These are phyloP conservation scores for Podargus strigoides DNA, from an alignment of 2,797 vertebrate genomes.

Conservation along the genomic window DNA sequence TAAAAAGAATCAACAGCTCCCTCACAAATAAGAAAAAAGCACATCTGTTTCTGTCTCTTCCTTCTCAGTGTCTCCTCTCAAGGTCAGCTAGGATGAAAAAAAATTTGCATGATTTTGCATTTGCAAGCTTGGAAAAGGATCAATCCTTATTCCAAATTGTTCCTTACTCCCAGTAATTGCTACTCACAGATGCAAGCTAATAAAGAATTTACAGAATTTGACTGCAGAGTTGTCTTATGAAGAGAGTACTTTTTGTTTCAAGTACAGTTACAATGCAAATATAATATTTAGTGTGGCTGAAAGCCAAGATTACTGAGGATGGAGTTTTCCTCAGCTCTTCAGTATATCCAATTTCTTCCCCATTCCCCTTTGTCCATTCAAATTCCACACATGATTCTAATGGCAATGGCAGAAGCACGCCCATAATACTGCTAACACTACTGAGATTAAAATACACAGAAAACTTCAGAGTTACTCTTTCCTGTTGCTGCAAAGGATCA, in stretches of 20 bases:
- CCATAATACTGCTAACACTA: background rate
- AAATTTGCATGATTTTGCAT: background rate
- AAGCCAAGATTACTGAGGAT: background rate
- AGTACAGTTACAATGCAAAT: background rate
- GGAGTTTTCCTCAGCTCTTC: background rate
- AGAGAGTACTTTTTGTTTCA: background rate
- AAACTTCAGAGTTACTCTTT: background rate
- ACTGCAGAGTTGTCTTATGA: background rate
- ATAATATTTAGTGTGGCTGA: background rate
- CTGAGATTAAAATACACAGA: background rate
- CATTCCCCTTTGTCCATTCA: background rate
- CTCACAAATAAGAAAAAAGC: background rate
- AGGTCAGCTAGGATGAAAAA: background rate
- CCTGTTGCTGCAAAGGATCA: background rate
- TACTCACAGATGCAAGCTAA: background rate
- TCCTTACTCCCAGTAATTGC: background rate
- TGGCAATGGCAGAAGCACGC: background rate
- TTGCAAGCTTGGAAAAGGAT: background rate
- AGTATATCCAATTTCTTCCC: background rate
- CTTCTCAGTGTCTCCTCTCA: background rate
- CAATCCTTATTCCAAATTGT: background rate
- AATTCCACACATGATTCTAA: rapidly evolving
- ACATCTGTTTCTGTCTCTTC: background rate
- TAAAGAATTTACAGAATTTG: background rate
- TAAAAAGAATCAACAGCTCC: background rate